A percentile compares a stretch with the other conserved stretches of the same genome.
These are phyloP conservation scores for Petrophora chlorosata DNA, from an alignment of 2,888 invertebrate species.

Conservation along the genomic window DNA sequence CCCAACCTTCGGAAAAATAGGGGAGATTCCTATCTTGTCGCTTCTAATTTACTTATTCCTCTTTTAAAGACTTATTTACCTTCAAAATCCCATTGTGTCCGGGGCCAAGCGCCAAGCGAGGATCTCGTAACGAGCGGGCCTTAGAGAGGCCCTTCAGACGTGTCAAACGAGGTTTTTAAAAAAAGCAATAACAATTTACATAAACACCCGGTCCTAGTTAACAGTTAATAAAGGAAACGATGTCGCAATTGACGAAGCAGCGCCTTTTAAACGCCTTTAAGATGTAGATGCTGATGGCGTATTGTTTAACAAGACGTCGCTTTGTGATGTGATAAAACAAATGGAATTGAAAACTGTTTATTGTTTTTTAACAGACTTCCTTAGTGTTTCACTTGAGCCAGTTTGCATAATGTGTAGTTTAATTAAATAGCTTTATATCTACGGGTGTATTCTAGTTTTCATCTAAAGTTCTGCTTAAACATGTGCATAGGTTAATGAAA, in stretches of 20 bases:
- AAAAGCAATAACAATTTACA: conserved; percentile 84
- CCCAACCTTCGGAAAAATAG: conserved; percentile 80
- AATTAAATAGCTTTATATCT: too few species aligned
- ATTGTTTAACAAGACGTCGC: conserved; percentile 74
- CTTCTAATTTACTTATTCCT: conserved; percentile 92
- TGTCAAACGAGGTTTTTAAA: conserved; percentile 80
- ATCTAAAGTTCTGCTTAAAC: background rate
- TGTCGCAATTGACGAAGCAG: conserved; percentile 76
- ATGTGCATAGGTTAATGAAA: conserved; percentile 20
- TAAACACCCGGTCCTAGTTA: conserved; percentile 81
- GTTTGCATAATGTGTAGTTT: too few species aligned
- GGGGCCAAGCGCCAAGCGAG: conserved; percentile 66
- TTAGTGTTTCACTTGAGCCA: conserved; percentile 3
- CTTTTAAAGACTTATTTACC: conserved; percentile 90
- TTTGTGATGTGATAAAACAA: conserved; percentile 37
- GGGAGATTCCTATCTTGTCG: conserved; percentile 91
- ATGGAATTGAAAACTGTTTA: conserved; percentile 26
- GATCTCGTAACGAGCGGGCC: conserved; percentile 68
- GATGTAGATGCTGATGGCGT: conserved; percentile 74
- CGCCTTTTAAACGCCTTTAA: conserved; percentile 72
- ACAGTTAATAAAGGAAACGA: conserved; percentile 82
- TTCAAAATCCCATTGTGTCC: conserved; percentile 83
- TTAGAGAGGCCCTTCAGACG: conserved; percentile 70
- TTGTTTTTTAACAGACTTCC: conserved; percentile 21
- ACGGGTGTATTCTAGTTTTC: background rate